Conservation (phyloP, 1,140 invertebrate genomes). For the Thrips palmi region DNA sequence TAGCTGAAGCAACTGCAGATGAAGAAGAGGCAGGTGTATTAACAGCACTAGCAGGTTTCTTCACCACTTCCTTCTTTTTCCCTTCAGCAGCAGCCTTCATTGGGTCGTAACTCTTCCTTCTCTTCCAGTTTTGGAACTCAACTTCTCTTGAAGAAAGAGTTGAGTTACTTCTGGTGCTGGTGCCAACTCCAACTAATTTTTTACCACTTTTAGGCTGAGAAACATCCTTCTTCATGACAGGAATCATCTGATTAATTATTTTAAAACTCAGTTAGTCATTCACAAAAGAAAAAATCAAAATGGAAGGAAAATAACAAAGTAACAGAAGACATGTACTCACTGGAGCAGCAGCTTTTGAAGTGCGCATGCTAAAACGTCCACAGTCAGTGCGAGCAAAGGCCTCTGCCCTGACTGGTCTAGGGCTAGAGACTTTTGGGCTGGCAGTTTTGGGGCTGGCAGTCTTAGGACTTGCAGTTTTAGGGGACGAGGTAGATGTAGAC, state of each 20-base stretch:
- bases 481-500: conserved; percentile 4
- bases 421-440: conserved; percentile 17
- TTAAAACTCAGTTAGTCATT: too few relatives aligned
- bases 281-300: too few relatives aligned
- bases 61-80: conserved; percentile 33
- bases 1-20: conserved; percentile 9
- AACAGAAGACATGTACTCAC: background rate
- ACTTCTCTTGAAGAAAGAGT: conserved; percentile 47
- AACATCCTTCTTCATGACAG: too few relatives aligned
- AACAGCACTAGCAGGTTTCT: conserved; percentile 17
- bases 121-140: conserved; percentile 82
- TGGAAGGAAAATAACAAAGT: too few relatives aligned
- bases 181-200: conserved; percentile 4
- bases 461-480: background rate
- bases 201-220: background rate
- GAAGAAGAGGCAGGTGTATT: conserved; percentile 8
- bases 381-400: conserved; percentile 38
- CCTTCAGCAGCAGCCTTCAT: conserved; percentile 71
- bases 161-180: conserved; percentile 32
- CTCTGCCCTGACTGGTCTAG: too few relatives aligned
- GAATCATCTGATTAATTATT: too few relatives aligned
- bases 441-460: conserved; percentile 3
- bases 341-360: conserved; percentile 19
- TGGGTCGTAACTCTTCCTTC: conserved; percentile 77
- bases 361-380: conserved; percentile 42